phyloP scores from a whole-genome alignment of 1,140 invertebrate species.

The Drosophila auraria region DNA sequence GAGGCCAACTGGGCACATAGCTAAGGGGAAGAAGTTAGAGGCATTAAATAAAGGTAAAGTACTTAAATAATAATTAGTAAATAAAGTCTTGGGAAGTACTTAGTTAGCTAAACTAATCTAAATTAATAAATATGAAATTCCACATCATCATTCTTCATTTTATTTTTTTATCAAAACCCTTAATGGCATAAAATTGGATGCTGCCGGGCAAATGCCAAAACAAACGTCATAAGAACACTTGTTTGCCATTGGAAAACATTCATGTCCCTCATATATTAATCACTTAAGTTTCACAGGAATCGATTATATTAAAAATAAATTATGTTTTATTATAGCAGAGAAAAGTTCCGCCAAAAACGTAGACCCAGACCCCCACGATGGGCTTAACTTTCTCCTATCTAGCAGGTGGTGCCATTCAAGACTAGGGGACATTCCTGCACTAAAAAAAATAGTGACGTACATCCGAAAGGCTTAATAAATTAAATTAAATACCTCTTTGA shows the following conservation, averaged over 20 bases:
- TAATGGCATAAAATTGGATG: neutral
- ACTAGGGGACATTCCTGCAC: slow-evolving; percentile 11
- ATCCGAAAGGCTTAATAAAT: neutral
- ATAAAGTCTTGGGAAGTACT: too few relatives aligned
- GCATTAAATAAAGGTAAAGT: too few relatives aligned
- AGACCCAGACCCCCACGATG: slow-evolving; percentile 28
- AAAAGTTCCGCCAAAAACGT: slow-evolving; percentile 1
- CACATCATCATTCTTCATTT: too few relatives aligned
- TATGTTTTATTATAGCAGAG: slow-evolving; percentile 25
- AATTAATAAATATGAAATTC: too few relatives aligned
- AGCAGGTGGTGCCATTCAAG: slow-evolving; percentile 17
- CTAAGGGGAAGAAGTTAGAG: slow-evolving; percentile 3
- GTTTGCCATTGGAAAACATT: neutral
- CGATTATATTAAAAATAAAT: slow-evolving; percentile 41
- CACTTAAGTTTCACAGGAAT: neutral
- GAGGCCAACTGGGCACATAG: slow-evolving; percentile 41
- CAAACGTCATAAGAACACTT: slow-evolving; percentile 20
- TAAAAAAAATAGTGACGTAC: slow-evolving; percentile 6
- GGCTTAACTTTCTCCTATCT: slow-evolving; percentile 7
- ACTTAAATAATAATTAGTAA: neutral
- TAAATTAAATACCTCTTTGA: neutral
- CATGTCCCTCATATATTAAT: slow-evolving; percentile 21
- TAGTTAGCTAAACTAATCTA: too few relatives aligned
- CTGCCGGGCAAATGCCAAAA: slow-evolving; percentile 11
- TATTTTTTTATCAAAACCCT: neutral